Base-by-base conservation (phyloP, 2,113 vertebrate species). In the Ifrita kowaldi region DNA sequence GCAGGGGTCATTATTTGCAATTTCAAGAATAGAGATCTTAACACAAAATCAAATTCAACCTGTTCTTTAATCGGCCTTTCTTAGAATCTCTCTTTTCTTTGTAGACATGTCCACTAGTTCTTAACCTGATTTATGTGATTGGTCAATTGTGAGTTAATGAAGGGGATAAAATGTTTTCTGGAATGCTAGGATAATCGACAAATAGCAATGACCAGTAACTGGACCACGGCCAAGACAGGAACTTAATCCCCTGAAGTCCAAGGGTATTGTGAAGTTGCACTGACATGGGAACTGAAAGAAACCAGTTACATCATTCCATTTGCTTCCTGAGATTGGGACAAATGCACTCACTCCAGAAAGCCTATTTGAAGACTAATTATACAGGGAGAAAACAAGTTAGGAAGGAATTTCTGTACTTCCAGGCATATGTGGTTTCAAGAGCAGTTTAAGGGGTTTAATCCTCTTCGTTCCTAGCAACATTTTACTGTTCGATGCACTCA, bases 91-190 rank as follows among this genome's bases (percentile, higher is more conserved):
- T 86, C 67, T 47, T 89, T 95, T 91, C 89, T 95, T 94, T 77
- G 69, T 37, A 73, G 91, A 90, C 89, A 84, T 83, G 64, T 77
- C 95, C 95, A 93, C 92, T 87, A 95, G 89, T 95, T 89, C 79
- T 93, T 96, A 94, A 93, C 76, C 89, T 95, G 92, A 96, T 95
- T 97, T 97, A 95, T 93, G 80, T 97, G 93, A 96, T 95, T 95
- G 87, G 92, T 89, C 97, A 97, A 95, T 97, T 95, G 87, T 96
- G 87, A 97, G 89, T 92, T 95, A 97, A 97, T 96, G 95, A 97
- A 97, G 95, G 91, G 94, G 91, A 96, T 95, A 95, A 97, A 97
- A 97, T 91, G 92, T 94, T 96, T 96, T 95, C 94, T 97, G 97
- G 97, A 96, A 97, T 97, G 97, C 73, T 91, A 69, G 91, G 79